A percentile compares a stretch with the other conserved stretches of the same genome.
Evolutionary conservation across 2,797 vertebrate species (phyloP).

Genomic region (Sebastolobus alascanus): DNA sequence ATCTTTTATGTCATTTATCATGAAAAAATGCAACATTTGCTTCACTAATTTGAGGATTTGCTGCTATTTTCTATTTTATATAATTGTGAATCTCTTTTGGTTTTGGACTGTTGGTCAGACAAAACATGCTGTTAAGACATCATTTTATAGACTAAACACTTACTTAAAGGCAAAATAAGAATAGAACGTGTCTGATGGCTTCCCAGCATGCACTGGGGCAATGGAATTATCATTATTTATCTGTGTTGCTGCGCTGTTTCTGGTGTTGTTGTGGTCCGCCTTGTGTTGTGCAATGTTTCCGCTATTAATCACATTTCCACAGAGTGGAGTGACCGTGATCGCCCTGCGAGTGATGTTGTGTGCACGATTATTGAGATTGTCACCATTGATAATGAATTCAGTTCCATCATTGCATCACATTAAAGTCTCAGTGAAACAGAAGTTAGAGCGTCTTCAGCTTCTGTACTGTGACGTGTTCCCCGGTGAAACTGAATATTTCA

Average conservation of each 20-base stretch:
- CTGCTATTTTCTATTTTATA: background rate
- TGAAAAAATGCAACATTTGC: background rate
- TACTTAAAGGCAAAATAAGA: background rate
- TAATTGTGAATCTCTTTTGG: background rate
- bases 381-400: background rate
- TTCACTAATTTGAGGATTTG: background rate
- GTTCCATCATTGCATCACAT: background rate
- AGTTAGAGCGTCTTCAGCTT: background rate
- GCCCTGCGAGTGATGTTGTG: no score
- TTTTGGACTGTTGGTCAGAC: no score
- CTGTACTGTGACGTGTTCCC: background rate
- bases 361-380: background rate
- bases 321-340: background rate
- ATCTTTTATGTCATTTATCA: background rate
- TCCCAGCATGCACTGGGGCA: background rate
- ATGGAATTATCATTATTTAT: background rate
- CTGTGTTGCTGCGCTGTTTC: background rate
- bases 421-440: background rate
- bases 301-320: background rate
- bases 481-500: background rate
- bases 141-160: background rate
- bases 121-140: no score
- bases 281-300: background rate
- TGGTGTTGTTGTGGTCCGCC: background rate
- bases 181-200: background rate